These are phyloP conservation scores for Lumbricus terrestris DNA, from an alignment of 2,888 invertebrate genomes.

Conservation along the genomic window DNA sequence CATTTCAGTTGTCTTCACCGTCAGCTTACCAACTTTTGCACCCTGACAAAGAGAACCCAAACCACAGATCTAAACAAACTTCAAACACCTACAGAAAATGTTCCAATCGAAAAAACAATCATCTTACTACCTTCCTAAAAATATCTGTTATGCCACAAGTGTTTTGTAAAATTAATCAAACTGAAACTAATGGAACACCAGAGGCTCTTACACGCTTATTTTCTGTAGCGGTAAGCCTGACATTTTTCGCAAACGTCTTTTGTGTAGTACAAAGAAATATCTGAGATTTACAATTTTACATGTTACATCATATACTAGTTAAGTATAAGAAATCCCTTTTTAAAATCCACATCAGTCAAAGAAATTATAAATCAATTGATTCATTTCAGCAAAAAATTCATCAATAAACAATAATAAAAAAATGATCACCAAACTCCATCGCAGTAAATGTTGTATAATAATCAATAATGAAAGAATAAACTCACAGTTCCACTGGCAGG, in stretches of 20 bases:
- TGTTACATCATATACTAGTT: no score
- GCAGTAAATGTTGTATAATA: not conserved
- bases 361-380: no score
- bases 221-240: no score
- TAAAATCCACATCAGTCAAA: no score
- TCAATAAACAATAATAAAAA: not conserved
- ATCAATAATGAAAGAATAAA: not conserved
- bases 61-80: not conserved
- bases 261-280: no score
- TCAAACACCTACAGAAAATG: not conserved
- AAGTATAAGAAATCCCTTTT: no score
- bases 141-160: not conserved
- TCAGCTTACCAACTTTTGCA: slow-evolving; percentile 86
- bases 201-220: no score
- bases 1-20: slow-evolving; percentile 98
- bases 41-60: slow-evolving; percentile 61
- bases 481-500: slow-evolving; percentile 79
- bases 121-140: not conserved
- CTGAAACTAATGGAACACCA: no score
- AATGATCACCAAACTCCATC: not conserved
- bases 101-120: not conserved
- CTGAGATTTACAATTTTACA: no score
- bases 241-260: no score
- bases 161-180: not conserved
- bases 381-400: not conserved